Percentiles rank a stretch among this genome's conserved stretches.
These are phyloP conservation scores for Agapostemon virescens DNA, from an alignment of 2,888 invertebrate genomes.

Conservation along the genomic window DNA sequence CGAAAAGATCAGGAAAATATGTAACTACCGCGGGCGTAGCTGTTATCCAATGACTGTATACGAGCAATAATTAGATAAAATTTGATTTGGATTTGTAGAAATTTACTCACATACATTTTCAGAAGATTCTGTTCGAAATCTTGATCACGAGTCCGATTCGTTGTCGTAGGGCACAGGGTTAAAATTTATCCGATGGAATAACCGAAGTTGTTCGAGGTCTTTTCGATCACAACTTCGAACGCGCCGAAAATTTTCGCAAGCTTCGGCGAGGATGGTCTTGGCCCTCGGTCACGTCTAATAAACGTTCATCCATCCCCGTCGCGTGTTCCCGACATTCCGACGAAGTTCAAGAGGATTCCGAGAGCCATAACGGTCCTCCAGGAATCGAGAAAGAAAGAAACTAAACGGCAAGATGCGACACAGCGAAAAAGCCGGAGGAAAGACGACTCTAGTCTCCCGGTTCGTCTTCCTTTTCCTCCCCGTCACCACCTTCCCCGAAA, in stretches of 20 bases:
- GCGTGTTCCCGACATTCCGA: constrained; percentile 53
- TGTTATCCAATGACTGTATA: no score
- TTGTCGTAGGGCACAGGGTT: no score
- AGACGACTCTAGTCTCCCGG: constrained; percentile 16
- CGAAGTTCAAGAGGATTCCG: constrained; percentile 56
- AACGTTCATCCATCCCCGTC: constrained; percentile 61
- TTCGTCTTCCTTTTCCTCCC: no score
- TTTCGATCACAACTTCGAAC: background rate
- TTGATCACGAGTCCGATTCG: no score
- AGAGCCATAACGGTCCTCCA: constrained; percentile 55
- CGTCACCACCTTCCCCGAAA: constrained; percentile 6
- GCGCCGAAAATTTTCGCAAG: constrained; percentile 36
- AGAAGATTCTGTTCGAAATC: no score
- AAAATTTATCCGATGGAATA: no score
- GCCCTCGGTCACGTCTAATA: constrained; percentile 59
- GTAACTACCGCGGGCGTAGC: no score
- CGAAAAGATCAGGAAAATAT: no score
- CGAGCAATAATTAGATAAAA: no score
- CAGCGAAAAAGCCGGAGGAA: constrained; percentile 23
- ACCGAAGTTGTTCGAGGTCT: no score
- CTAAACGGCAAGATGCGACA: background rate
- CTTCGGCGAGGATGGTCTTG: background rate
- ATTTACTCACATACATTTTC: no score
- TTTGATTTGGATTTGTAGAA: no score
- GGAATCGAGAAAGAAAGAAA: constrained; percentile 36